Conservation (phyloP, 2,797 vertebrate species). For the Somateria mollissima region DNA sequence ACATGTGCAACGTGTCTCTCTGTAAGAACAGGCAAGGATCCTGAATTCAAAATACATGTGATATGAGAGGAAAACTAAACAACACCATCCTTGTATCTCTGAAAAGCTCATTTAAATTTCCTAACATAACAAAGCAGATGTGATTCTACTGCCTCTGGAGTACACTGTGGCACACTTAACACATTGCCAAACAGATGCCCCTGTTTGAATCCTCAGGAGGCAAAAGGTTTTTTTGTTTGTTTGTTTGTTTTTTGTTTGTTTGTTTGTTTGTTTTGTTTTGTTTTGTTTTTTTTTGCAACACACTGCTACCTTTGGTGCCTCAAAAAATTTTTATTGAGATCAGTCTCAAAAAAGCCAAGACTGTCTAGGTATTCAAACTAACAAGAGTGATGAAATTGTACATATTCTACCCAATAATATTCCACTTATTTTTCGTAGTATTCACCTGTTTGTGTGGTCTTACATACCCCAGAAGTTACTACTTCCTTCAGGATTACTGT, state of each 20-base stretch:
- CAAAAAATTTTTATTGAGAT: neutral
- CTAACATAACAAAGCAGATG: conserved; percentile 13
- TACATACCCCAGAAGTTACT: neutral
- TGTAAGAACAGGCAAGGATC: neutral
- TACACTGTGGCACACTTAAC: neutral
- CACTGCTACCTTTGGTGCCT: neutral
- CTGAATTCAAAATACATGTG: neutral
- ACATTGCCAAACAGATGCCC: neutral
- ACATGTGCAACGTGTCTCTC: neutral
- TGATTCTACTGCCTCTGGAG: neutral
- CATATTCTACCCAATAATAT: neutral
- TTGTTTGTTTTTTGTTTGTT: neutral
- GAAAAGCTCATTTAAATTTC: conserved; percentile 13
- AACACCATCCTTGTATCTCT: neutral
- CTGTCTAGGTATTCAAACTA: neutral
- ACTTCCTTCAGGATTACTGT: neutral
- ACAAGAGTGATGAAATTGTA: neutral
- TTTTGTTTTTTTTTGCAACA: neutral
- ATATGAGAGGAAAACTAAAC: neutral
- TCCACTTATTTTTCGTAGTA: neutral
- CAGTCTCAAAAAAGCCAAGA: neutral
- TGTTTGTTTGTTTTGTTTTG: too few relatives aligned
- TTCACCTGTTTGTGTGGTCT: neutral
- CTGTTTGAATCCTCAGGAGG: neutral
- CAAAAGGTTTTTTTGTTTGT: neutral